A percentile compares a stretch with the other conserved stretches of the same genome.
Evolutionary conservation across 2,888 invertebrate genomes (phyloP).

Genomic region (Argyresthia goedartella): DNA sequence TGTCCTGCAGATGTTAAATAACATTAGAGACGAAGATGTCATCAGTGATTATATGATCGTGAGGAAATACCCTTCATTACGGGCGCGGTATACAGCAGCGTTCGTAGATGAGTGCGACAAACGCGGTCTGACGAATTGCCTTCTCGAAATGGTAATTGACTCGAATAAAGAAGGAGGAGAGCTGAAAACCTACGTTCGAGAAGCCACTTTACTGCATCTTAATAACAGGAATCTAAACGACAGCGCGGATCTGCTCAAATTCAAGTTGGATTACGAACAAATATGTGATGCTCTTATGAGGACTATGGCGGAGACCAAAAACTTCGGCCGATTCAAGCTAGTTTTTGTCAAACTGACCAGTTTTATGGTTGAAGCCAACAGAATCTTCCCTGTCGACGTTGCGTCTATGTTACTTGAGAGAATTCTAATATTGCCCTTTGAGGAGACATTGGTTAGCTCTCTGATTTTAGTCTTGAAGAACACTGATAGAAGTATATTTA

Average conservation of each 20-base stretch:
- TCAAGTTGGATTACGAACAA: slow-evolving; percentile 6
- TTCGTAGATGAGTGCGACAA: slow-evolving; percentile 31
- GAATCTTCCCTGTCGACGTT: slow-evolving; percentile 24
- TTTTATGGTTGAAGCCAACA: slow-evolving; percentile 25
- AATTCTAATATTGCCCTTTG: slow-evolving; percentile 39
- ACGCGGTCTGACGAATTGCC: slow-evolving; percentile 27
- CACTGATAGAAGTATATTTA: slow-evolving; percentile 30
- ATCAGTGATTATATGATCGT: slow-evolving; percentile 35
- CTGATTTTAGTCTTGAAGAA: slow-evolving; percentile 31
- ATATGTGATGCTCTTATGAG: slow-evolving; percentile 39
- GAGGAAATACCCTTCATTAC: slow-evolving; percentile 17
- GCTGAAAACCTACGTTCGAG: slow-evolving; percentile 23
- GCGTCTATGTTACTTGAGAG: slow-evolving; percentile 38
- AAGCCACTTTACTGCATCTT: slow-evolving; percentile 32
- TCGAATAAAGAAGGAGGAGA: slow-evolving; percentile 20
- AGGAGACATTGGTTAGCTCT: slow-evolving; percentile 25
- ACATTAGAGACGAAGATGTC: slow-evolving; percentile 23
- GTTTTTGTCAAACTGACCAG: slow-evolving; percentile 38
- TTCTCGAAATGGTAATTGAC: slow-evolving; percentile 40
- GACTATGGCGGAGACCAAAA: slow-evolving; percentile 39
- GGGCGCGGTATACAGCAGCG: slow-evolving; percentile 24
- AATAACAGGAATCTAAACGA: slow-evolving; percentile 21
- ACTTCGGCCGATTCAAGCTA: slow-evolving; percentile 45
- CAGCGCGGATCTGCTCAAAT: slow-evolving; percentile 29
- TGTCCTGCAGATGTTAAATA: slow-evolving; percentile 16